Percentiles rank a stretch among this genome's conserved stretches.
These are phyloP conservation scores for Melanaphis sacchari DNA, from an alignment of 1,140 invertebrate genomes.

Conservation along the genomic window DNA sequence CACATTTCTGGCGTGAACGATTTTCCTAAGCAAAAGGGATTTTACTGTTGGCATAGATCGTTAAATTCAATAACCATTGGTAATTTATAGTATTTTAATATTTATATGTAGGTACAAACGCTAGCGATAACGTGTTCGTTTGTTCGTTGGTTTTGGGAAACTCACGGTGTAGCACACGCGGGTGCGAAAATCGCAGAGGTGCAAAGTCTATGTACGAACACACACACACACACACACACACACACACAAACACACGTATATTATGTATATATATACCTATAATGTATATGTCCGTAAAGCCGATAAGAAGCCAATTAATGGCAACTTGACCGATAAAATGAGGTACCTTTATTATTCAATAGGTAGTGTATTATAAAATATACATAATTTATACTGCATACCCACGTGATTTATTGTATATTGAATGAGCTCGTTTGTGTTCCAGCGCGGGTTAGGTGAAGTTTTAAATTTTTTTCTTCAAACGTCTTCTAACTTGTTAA, in stretches of 20 bases:
- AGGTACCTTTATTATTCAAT: not conserved
- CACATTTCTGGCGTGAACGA: not conserved
- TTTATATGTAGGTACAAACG: not conserved
- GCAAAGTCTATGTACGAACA: constrained; percentile 18
- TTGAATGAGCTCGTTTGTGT: not conserved
- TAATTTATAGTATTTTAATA: not conserved
- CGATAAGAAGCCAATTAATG: constrained; percentile 18
- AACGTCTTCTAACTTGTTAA: not conserved
- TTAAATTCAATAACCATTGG: not conserved
- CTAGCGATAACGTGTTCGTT: not conserved
- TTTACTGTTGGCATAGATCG: not conserved
- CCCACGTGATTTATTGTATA: not conserved
- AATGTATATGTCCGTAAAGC: not conserved
- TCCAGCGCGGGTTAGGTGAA: not conserved
- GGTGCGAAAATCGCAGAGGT: not conserved
- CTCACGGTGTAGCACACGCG: not conserved
- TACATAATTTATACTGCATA: not conserved
- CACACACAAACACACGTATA: too few species aligned
- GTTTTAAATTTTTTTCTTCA: not conserved
- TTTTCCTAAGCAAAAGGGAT: not conserved
- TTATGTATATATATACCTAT: too few species aligned
- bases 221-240: too few species aligned
- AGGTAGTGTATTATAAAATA: not conserved
- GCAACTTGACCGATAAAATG: not conserved
- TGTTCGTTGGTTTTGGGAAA: not conserved